Evolutionary conservation across 2,113 vertebrate genomes (phyloP).

Genomic region (Marcusenius ussheri): DNA sequence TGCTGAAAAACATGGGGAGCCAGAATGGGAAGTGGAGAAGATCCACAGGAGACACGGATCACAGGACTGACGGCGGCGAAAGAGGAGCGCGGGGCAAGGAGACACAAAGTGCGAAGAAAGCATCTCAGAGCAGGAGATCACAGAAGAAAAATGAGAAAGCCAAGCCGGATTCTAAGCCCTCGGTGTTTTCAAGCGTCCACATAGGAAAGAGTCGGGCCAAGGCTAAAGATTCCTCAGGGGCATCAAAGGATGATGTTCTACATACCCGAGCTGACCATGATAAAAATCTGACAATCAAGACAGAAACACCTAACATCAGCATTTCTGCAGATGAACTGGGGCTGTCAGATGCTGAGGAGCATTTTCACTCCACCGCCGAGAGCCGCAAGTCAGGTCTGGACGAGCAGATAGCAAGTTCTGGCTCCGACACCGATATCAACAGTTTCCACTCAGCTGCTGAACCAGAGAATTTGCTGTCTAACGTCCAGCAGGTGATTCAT

Average conservation of each 20-base stretch:
- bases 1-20: slow-evolving; percentile 80
- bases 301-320: slow-evolving; percentile 65
- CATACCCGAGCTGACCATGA: slow-evolving; percentile 59
- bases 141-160: slow-evolving; percentile 65
- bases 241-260: slow-evolving; percentile 71
- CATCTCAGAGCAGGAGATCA: slow-evolving; percentile 63
- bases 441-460: slow-evolving; percentile 90
- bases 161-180: slow-evolving; percentile 73
- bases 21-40: slow-evolving; percentile 87
- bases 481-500: slow-evolving; percentile 83
- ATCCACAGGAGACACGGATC: slow-evolving; percentile 55
- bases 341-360: slow-evolving; percentile 65
- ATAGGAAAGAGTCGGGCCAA: slow-evolving; percentile 78
- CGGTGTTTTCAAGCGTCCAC: slow-evolving; percentile 83
- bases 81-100: slow-evolving; percentile 63
- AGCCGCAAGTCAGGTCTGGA: slow-evolving; percentile 45
- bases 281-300: slow-evolving; percentile 56
- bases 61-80: slow-evolving; percentile 38
- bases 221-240: slow-evolving; percentile 46
- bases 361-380: slow-evolving; percentile 50
- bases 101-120: slow-evolving; percentile 69
- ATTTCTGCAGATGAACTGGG: slow-evolving; percentile 71
- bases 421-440: slow-evolving; percentile 84
- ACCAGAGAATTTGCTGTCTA: slow-evolving; percentile 80
- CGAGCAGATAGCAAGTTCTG: slow-evolving; percentile 75